These are phyloP conservation scores for Xenops minutus DNA, from an alignment of 2,797 vertebrate genomes.

Conservation along the genomic window DNA sequence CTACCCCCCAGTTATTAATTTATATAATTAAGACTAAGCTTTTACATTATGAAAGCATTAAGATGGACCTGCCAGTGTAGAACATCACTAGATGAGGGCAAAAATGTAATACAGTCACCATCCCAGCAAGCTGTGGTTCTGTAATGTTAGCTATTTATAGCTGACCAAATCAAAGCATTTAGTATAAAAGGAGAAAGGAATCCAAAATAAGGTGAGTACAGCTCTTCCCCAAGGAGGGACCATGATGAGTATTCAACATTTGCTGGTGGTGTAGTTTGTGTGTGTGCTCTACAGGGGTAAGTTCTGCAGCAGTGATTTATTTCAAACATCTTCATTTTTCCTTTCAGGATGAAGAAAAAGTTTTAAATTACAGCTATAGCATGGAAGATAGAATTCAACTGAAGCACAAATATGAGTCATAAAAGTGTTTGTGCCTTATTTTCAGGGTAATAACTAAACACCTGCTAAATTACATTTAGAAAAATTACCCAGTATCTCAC, in stretches of 20 bases:
- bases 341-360: slow-evolving; percentile 2
- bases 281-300: not conserved
- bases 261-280: not conserved
- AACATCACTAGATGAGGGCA: not conserved
- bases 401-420: slow-evolving; percentile 50
- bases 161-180: not conserved
- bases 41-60: not conserved
- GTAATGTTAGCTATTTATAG: not conserved
- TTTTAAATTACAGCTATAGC: slow-evolving; percentile 38
- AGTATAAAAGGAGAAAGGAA: not conserved
- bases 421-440: slow-evolving; percentile 26
- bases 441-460: slow-evolving; percentile 57
- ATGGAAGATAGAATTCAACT: slow-evolving; percentile 10
- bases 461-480: slow-evolving; percentile 34
- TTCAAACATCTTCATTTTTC: not conserved
- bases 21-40: not conserved
- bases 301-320: not conserved
- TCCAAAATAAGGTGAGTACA: not conserved
- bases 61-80: not conserved
- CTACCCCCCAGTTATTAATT: not conserved
- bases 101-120: not conserved
- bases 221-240: not conserved
- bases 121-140: not conserved
- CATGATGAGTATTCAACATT: not conserved
- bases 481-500: slow-evolving; percentile 13